Conservation (phyloP, 30 jellyfish, hydroid and myxozoan species). For the Nemopilema nomurai region DNA sequence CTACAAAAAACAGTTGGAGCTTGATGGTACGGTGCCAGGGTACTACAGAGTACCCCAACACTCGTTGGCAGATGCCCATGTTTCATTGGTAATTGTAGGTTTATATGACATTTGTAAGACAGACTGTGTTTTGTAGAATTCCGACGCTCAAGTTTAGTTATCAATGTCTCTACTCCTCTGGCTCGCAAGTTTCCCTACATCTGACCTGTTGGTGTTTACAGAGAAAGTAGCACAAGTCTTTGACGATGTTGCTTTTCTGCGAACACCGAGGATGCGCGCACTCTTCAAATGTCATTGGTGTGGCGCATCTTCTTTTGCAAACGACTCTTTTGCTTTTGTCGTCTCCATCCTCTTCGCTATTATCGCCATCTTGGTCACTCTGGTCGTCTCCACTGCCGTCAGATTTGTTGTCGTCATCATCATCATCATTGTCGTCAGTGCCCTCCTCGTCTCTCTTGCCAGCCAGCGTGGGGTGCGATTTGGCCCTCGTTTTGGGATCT, state of each 20-base stretch:
- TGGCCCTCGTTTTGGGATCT: conserved; percentile 41
- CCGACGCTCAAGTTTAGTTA: background rate
- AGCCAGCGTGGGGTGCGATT: too few species aligned
- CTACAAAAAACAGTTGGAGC: too few species aligned
- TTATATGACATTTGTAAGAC: too few species aligned
- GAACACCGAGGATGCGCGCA: conserved; percentile 95
- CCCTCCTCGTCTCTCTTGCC: conserved; percentile 30
- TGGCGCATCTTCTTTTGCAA: conserved; percentile 76
- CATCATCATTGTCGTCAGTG: conserved; percentile 1
- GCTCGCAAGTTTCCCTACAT: conserved; percentile 88
- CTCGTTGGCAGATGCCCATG: too few species aligned
- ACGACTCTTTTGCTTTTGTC: conserved; percentile 43
- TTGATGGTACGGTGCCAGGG: too few species aligned
- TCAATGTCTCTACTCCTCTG: conserved; percentile 11
- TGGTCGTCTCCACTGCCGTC: conserved; percentile 22
- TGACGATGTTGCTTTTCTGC: conserved; percentile 82
- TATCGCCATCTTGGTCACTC: conserved; percentile 10
- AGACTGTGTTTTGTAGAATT: too few species aligned
- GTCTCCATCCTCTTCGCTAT: conserved; percentile 32
- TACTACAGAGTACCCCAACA: too few species aligned
- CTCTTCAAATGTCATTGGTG: conserved; percentile 90
- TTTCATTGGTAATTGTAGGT: too few species aligned
- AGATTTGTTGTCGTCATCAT: conserved; percentile 16
- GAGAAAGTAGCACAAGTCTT: conserved; percentile 85
- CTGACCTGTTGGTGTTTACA: conserved; percentile 89